Evolutionary conservation across 1,140 invertebrate genomes (phyloP), one percentile per base, ranked within the genome.

Genomic region (Aporrectodea caliginosa): DNA sequence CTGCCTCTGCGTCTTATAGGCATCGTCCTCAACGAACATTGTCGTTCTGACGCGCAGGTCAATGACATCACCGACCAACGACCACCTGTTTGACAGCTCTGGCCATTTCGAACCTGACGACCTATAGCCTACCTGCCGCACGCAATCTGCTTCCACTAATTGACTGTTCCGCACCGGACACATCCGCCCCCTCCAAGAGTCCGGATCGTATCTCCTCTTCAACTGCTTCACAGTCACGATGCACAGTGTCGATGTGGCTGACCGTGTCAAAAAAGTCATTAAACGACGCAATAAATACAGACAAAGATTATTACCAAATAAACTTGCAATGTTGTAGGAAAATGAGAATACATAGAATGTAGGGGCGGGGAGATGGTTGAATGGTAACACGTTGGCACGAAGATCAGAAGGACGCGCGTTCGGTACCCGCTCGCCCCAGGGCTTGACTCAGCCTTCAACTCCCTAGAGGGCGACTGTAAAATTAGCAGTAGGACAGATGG

Each of bases 231-330:
- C 90, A 0, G 86, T 89, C 91, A 93, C 95, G 0, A 90, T 93
- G 84, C 96, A 98, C 86, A 0, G 94, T 97, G 69, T 95, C 95
- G 0, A 97, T 96, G 76, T 96, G 94, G 91, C 86, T 98, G 78
- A 96, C 95, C 0, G 93, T 98, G 0, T 94, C 93, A n/a, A n/a
- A n/a, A n/a, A n/a, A n/a, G n/a, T n/a, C n/a, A n/a, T n/a, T n/a
- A n/a, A n/a, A n/a, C n/a, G n/a, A n/a, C n/a, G n/a, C n/a, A n/a
- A n/a, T n/a, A n/a, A n/a, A n/a, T n/a, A n/a, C n/a, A n/a, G n/a
- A n/a, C n/a, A n/a, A n/a, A n/a, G n/a, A n/a, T n/a, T n/a, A n/a
- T n/a, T n/a, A n/a, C n/a, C n/a, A n/a, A n/a, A n/a, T n/a, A n/a
- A n/a, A n/a, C n/a, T n/a, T n/a, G n/a, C n/a, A n/a, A n/a, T n/a